Percentiles rank a stretch among this genome's conserved stretches.
phyloP scores from a whole-genome alignment of 2,113 vertebrate species.

The Pseudorhombus dupliciocellatus region DNA sequence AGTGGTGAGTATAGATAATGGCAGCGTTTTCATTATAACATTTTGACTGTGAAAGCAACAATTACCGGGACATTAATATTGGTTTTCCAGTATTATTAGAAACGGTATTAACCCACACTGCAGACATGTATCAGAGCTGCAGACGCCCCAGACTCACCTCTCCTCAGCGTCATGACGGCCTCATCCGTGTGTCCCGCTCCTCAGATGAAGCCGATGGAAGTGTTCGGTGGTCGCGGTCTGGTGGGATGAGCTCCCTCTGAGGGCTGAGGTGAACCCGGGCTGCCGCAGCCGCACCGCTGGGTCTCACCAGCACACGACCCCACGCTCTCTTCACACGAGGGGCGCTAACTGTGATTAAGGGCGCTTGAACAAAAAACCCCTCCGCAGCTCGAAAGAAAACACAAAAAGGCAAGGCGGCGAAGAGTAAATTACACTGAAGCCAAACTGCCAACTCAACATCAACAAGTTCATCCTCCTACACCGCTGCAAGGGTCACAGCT shows the following conservation, averaged over 20 bases:
- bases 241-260: not conserved
- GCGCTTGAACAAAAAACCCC: not conserved
- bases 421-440: constrained; percentile 28
- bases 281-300: not conserved
- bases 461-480: constrained; percentile 52
- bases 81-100: not conserved
- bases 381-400: constrained; percentile 17
- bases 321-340: not conserved
- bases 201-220: not conserved
- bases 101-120: not conserved
- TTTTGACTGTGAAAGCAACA: too few species aligned
- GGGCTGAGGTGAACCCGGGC: not conserved
- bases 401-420: not conserved
- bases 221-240: not conserved
- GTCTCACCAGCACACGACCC: not conserved
- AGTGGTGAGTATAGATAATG: too few species aligned
- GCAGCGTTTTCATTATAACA: too few species aligned
- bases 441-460: constrained; percentile 84
- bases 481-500: constrained; percentile 10
- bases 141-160: constrained; percentile 76
- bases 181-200: constrained; percentile 40
- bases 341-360: too few species aligned
- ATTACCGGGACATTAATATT: not conserved
- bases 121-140: not conserved
- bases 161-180: constrained; percentile 84